Percentiles rank a stretch among this genome's conserved stretches.
Evolutionary conservation across 2,113 vertebrate genomes (phyloP).

Genomic region (Cyprinodon brontotheroides): DNA sequence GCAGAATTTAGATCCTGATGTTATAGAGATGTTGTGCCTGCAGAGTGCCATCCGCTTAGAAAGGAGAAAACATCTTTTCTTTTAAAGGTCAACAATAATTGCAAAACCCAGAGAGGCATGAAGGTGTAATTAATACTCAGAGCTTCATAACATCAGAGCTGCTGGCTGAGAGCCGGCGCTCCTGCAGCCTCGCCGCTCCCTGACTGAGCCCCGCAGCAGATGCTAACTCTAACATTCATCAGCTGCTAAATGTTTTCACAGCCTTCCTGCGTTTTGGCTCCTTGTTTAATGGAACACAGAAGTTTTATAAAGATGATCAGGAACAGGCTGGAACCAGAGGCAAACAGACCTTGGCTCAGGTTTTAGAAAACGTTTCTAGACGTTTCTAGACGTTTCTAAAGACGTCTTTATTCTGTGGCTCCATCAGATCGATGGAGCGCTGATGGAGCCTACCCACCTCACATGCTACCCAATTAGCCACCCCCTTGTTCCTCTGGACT

Average conservation of each 20-base stretch:
- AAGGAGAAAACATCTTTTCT: slow-evolving; percentile 35
- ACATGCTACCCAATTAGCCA: too few relatives aligned
- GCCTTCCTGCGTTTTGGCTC: neutral
- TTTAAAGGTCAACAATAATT: slow-evolving; percentile 65
- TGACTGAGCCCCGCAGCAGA: slow-evolving; percentile 9
- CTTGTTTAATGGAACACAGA: neutral
- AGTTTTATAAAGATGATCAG: too few relatives aligned
- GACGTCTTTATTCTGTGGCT: too few relatives aligned
- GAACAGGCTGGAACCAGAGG: neutral
- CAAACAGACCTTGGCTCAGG: too few relatives aligned
- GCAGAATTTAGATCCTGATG: neutral
- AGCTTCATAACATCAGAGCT: slow-evolving; percentile 45
- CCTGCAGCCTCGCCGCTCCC: neutral
- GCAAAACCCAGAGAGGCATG: slow-evolving; percentile 35
- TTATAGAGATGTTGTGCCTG: neutral
- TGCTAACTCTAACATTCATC: slow-evolving; percentile 38
- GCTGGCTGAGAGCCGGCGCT: slow-evolving; percentile 12
- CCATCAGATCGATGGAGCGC: too few relatives aligned
- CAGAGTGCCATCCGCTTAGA: neutral
- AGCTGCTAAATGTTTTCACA: neutral
- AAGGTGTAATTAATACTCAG: slow-evolving; percentile 49
- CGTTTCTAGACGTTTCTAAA: too few relatives aligned
- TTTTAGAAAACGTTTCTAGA: too few relatives aligned
- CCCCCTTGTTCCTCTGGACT: too few relatives aligned
- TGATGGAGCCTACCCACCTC: too few relatives aligned